Conservation (phyloP, 2,888 invertebrate genomes). For the Ommatoiulus sabulosus region DNA sequence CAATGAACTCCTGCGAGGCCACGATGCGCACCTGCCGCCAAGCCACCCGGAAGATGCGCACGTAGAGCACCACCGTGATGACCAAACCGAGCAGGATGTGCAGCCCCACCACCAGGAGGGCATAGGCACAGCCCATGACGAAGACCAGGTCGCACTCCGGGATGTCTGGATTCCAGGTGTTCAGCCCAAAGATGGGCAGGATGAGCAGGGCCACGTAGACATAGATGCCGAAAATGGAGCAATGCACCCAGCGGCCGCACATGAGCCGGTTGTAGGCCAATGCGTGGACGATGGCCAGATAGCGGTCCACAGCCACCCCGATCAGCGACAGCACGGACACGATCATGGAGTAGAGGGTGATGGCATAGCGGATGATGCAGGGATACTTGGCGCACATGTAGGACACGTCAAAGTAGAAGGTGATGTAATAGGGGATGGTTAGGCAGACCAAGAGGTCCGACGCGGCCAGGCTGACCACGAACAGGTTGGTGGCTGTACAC, state of each 20-base stretch:
- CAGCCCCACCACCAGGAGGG: slow-evolving; percentile 60
- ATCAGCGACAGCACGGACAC: slow-evolving; percentile 62
- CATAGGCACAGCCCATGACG: slow-evolving; percentile 60
- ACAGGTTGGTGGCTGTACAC: slow-evolving; percentile 62
- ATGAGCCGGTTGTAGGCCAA: slow-evolving; percentile 60
- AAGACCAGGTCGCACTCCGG: slow-evolving; percentile 63
- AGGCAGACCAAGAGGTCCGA: slow-evolving; percentile 62
- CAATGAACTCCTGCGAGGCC: slow-evolving; percentile 50
- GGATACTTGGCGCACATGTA: slow-evolving; percentile 60
- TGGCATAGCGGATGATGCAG: slow-evolving; percentile 50
- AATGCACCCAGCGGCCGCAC: slow-evolving; percentile 58
- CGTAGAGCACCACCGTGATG: slow-evolving; percentile 62
- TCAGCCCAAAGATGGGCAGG: slow-evolving; percentile 60
- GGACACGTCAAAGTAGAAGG: slow-evolving; percentile 63
- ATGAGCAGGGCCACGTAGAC: slow-evolving; percentile 62
- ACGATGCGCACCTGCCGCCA: slow-evolving; percentile 61
- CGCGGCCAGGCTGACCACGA: slow-evolving; percentile 61
- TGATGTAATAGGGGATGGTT: slow-evolving; percentile 62
- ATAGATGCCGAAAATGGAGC: slow-evolving; percentile 59
- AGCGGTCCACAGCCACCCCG: slow-evolving; percentile 62
- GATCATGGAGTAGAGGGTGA: slow-evolving; percentile 60
- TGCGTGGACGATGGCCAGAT: slow-evolving; percentile 62
- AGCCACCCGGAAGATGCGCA: slow-evolving; percentile 63
- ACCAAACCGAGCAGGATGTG: slow-evolving; percentile 61
- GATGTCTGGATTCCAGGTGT: slow-evolving; percentile 59